Evolutionary conservation across 2,888 invertebrate species (phyloP).

Genomic region (Brachynemurus nebulosus): DNA sequence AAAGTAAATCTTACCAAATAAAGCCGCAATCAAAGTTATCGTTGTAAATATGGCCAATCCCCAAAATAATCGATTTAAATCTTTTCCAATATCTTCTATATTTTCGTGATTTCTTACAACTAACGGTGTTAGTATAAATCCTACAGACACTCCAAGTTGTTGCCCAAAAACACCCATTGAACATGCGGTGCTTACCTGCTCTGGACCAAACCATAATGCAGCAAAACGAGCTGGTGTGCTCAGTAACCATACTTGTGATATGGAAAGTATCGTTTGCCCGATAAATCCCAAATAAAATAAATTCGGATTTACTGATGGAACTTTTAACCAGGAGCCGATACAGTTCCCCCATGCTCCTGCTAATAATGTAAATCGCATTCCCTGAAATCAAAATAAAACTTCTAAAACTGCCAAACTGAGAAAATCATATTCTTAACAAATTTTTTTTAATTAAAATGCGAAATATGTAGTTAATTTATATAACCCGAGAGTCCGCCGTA

Average conservation of each 20-base stretch:
- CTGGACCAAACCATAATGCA: constrained; percentile 48
- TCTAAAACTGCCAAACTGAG: too few species aligned
- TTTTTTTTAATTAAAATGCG: too few species aligned
- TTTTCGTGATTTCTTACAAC: constrained; percentile 28
- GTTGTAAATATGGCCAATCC: too few species aligned
- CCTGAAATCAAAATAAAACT: constrained; percentile 38
- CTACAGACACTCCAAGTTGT: neutral
- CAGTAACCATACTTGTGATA: constrained; percentile 20
- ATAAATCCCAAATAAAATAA: constrained; percentile 26
- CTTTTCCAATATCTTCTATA: constrained; percentile 32
- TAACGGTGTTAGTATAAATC: neutral
- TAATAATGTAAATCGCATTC: constrained; percentile 35
- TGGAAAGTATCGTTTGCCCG: constrained; percentile 40
- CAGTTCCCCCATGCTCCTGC: constrained; percentile 40
- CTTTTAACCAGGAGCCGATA: constrained; percentile 40
- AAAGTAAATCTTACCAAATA: too few species aligned
- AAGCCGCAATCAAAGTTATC: too few species aligned
- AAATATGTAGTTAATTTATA: too few species aligned
- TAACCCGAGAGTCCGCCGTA: too few species aligned
- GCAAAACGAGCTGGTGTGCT: constrained; percentile 34
- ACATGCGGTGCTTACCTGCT: constrained; percentile 36
- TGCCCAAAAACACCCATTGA: neutral
- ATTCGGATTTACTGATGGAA: constrained; percentile 26
- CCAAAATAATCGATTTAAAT: constrained; percentile 26
- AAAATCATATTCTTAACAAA: too few species aligned